Conservation (phyloP, 1,140 invertebrate species). For the Diachasma alloeum region DNA sequence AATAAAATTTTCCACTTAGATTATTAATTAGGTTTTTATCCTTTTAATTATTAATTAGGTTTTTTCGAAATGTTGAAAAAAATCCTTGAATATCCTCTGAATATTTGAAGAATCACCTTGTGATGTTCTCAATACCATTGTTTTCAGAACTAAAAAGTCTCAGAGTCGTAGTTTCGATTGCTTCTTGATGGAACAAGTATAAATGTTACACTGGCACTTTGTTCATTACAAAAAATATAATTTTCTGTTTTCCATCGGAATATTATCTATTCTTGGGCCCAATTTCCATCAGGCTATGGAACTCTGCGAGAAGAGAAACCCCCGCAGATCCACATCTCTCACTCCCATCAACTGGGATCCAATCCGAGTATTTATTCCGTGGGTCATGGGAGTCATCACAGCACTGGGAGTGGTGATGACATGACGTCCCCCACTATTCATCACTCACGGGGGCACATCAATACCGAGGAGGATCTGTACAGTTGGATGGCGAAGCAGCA, state of each 20-base stretch:
- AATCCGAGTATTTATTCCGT: slow-evolving; percentile 71
- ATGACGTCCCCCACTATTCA: slow-evolving; percentile 56
- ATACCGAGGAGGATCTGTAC: slow-evolving; percentile 84
- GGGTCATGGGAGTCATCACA: slow-evolving; percentile 63
- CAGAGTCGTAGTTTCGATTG: background rate
- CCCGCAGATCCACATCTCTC: slow-evolving; percentile 55
- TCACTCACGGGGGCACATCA: slow-evolving; percentile 51
- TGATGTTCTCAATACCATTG: too few relatives aligned
- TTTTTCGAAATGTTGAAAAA: too few relatives aligned
- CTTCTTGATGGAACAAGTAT: background rate
- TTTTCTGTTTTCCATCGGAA: too few relatives aligned
- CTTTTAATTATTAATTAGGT: too few relatives aligned
- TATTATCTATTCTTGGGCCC: background rate
- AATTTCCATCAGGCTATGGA: slow-evolving; percentile 70
- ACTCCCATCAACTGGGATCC: slow-evolving; percentile 65
- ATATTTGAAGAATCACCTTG: too few relatives aligned
- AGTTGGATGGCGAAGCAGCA: slow-evolving; percentile 96
- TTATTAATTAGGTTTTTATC: too few relatives aligned
- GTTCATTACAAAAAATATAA: too few relatives aligned
- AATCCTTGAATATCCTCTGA: too few relatives aligned
- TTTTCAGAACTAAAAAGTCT: too few relatives aligned
- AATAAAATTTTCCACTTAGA: too few relatives aligned
- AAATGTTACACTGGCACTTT: slow-evolving; percentile 8
- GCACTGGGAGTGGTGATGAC: slow-evolving; percentile 60
- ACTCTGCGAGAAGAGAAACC: slow-evolving; percentile 77